Conservation (phyloP, 2,113 vertebrate species). For the Typhlomys cinereus region DNA sequence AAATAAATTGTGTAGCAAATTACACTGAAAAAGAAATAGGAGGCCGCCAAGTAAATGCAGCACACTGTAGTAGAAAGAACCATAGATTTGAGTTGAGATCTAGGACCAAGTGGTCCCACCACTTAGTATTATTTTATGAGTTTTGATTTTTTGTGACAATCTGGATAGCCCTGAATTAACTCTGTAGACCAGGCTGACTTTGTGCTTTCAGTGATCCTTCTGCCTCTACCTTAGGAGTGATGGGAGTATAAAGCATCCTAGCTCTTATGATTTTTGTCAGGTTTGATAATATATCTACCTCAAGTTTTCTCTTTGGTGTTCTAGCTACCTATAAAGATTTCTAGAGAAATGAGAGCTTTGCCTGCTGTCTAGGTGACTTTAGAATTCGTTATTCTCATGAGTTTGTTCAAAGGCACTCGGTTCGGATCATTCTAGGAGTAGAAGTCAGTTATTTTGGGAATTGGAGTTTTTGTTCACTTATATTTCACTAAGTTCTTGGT, state of each 20-base stretch:
- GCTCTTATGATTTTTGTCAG: not conserved
- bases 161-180: no score
- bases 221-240: not conserved
- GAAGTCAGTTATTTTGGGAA: conserved; percentile 27
- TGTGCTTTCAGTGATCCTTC: not conserved
- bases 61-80: not conserved
- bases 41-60: not conserved
- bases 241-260: not conserved
- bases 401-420: conserved; percentile 21
- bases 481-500: not conserved
- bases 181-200: not conserved
- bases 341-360: not conserved
- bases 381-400: not conserved
- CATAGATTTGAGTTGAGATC: conserved; percentile 6
- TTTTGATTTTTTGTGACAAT: not conserved
- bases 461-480: conserved; percentile 18
- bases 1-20: not conserved
- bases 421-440: not conserved
- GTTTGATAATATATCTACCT: not conserved
- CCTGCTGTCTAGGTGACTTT: not conserved
- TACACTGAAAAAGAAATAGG: not conserved
- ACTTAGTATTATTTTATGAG: conserved; percentile 4
- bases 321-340: not conserved
- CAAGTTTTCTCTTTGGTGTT: conserved; percentile 7
- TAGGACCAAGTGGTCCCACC: not conserved